These are phyloP conservation scores for Thymelicus sylvestris DNA, from an alignment of 2,888 invertebrate species.

Conservation along the genomic window DNA sequence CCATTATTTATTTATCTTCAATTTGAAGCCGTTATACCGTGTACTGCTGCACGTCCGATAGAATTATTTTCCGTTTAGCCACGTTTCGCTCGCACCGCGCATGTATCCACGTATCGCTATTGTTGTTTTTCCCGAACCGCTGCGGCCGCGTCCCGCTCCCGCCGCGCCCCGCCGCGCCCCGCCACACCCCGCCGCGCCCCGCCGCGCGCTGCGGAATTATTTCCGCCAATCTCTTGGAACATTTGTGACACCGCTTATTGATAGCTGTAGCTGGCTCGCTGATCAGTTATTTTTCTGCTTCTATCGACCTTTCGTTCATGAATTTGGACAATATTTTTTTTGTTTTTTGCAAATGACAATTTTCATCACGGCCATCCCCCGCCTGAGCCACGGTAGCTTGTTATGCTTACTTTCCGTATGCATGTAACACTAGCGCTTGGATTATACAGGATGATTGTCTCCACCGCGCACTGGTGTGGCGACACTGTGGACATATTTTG, in stretches of 20 bases:
- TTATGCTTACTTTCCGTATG: too few relatives aligned
- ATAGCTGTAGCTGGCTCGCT: conserved; percentile 9
- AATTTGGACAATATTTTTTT: too few relatives aligned
- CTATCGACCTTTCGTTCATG: not conserved
- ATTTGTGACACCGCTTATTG: conserved; percentile 23
- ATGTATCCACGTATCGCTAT: not conserved
- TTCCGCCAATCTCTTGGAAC: conserved; percentile 18
- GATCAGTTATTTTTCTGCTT: not conserved
- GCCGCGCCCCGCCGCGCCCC: not conserved
- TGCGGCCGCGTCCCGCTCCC: not conserved
- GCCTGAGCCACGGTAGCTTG: too few relatives aligned
- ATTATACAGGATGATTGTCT: too few relatives aligned
- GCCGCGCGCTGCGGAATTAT: conserved; percentile 5
- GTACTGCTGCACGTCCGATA: not conserved
- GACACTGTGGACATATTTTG: too few relatives aligned
- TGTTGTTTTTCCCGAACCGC: conserved; percentile 3
- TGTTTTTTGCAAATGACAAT: too few relatives aligned
- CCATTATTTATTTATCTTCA: too few relatives aligned
- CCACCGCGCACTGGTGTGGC: too few relatives aligned
- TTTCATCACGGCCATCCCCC: too few relatives aligned
- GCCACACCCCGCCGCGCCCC: not conserved
- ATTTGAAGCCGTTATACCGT: not conserved
- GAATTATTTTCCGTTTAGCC: not conserved
- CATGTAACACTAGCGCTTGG: too few relatives aligned
- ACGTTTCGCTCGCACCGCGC: not conserved